Percentiles rank a stretch among this genome's conserved stretches.
phyloP scores from a whole-genome alignment of 1,140 invertebrate genomes.

The Scylla paramamosain region DNA sequence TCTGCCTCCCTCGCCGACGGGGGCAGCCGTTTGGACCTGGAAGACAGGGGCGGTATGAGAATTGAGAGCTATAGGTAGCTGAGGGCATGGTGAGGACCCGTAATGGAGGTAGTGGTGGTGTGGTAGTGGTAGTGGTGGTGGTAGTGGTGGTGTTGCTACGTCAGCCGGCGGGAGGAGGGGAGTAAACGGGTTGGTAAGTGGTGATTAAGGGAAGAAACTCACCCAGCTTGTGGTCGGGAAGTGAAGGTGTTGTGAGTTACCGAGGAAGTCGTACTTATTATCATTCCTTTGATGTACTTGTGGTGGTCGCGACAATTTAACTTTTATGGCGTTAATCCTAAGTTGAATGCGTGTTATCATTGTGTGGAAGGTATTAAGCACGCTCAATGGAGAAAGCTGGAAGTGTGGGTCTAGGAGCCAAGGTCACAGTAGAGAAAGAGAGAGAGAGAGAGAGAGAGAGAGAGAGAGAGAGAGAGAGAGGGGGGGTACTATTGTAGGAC shows the following conservation, averaged over 20 bases:
- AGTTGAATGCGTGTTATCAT: conserved; percentile 1
- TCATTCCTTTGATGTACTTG: neutral
- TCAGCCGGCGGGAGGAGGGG: neutral
- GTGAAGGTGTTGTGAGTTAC: neutral
- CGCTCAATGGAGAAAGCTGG: neutral
- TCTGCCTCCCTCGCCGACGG: conserved; percentile 94
- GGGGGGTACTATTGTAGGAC: neutral
- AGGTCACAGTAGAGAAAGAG: neutral
- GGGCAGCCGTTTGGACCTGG: conserved; percentile 98
- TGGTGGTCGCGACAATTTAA: neutral
- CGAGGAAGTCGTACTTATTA: conserved; percentile 1
- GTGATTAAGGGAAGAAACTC: conserved; percentile 4
- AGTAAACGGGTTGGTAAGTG: neutral
- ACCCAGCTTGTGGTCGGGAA: conserved; percentile 17
- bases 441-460: conserved; percentile 31
- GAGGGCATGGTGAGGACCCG: neutral
- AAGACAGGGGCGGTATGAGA: conserved; percentile 79
- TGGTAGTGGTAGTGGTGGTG: conserved; percentile 17
- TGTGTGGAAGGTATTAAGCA: neutral
- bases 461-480: conserved; percentile 16
- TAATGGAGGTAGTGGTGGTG: neutral
- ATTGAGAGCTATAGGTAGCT: neutral
- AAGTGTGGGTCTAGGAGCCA: neutral
- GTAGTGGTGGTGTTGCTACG: neutral
- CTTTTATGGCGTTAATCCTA: neutral